Evolutionary conservation across 2,888 invertebrate species (phyloP), one percentile per base, ranked within the genome.

Genomic region (Caenorhabditis parvicauda): DNA sequence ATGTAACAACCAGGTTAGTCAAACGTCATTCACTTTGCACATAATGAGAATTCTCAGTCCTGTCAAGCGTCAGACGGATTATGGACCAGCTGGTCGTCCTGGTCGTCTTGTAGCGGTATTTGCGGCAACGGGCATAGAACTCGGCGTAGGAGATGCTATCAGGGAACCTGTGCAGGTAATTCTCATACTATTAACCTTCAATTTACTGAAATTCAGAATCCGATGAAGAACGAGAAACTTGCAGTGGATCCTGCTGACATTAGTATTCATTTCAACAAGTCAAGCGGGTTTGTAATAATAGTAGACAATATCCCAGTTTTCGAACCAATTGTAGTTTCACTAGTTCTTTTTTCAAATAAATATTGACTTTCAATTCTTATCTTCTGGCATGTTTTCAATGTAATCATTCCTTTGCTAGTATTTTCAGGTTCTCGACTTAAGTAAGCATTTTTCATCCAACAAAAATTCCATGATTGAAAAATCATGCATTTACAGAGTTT

Each of bases 1-100:
- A 21, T 68, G 68, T 42, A 49, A 45, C 41, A 45, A 44, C n/a
- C 63, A 63, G 52, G 63, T 63, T 3, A 9, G 25, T 29, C 9
- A 24, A 21, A 24, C 17, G 14, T 19, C 4, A 19, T 32, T 21
- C 1, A n/a, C 22, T 6, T 32, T 19, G n/a, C 1, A 25, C 2
- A 39, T 25, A 27, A 9, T 35, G 6, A 24, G 2, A 24, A 27
- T 42, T 28, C 21, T 19, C 24, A 19, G 29, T 32, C 22, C 37
- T 12, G 22, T 35, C 12, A 43, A 24, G 17, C 28, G n/a, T 27
- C 25, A 21, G 28, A 24, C 22, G 62, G 62, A 7, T 28, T 58
- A 1, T 63, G 63, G 63, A 63, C 63, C 7, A 58, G 55, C 1
- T 63, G 63, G 63, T 63, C 63, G 2, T 32, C 52, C 2, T 63